These are phyloP conservation scores for Drosophila lacicola DNA, from an alignment of 2,888 invertebrate genomes.

Conservation along the genomic window DNA sequence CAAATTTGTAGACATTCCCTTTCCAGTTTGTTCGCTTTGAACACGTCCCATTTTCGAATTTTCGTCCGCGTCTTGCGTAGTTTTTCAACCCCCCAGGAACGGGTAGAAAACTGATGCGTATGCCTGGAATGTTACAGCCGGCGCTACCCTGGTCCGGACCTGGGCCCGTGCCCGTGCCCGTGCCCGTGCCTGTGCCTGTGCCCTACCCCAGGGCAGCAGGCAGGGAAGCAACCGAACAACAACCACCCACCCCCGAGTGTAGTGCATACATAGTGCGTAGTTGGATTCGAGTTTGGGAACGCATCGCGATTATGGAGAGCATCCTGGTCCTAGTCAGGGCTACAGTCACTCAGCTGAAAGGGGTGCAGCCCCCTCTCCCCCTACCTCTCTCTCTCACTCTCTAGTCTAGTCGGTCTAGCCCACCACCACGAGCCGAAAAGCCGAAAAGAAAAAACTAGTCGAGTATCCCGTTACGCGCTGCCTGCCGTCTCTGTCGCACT, in stretches of 20 bases:
- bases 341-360: neutral
- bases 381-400: neutral
- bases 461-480: slow-evolving; percentile 55
- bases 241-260: slow-evolving; percentile 59
- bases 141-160: slow-evolving; percentile 25
- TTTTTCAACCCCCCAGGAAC: slow-evolving; percentile 49
- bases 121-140: slow-evolving; percentile 50
- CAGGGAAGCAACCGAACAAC: slow-evolving; percentile 11
- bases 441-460: neutral
- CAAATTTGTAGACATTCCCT: slow-evolving; percentile 46
- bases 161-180: slow-evolving; percentile 1
- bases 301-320: slow-evolving; percentile 24
- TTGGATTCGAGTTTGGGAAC: slow-evolving; percentile 53
- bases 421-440: too few species aligned
- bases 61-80: slow-evolving; percentile 28
- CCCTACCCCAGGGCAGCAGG: slow-evolving; percentile 3
- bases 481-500: slow-evolving; percentile 21
- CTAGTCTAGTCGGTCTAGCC: too few species aligned
- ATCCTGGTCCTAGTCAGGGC: slow-evolving; percentile 4
- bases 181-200: neutral
- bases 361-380: neutral
- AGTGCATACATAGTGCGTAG: slow-evolving; percentile 48
- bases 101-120: slow-evolving; percentile 49
- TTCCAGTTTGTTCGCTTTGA: slow-evolving; percentile 38
- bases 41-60: slow-evolving; percentile 50